Percentiles rank a stretch among this genome's conserved stretches.
Conservation (phyloP, 2,113 vertebrate genomes). For the Tinamus guttatus region DNA sequence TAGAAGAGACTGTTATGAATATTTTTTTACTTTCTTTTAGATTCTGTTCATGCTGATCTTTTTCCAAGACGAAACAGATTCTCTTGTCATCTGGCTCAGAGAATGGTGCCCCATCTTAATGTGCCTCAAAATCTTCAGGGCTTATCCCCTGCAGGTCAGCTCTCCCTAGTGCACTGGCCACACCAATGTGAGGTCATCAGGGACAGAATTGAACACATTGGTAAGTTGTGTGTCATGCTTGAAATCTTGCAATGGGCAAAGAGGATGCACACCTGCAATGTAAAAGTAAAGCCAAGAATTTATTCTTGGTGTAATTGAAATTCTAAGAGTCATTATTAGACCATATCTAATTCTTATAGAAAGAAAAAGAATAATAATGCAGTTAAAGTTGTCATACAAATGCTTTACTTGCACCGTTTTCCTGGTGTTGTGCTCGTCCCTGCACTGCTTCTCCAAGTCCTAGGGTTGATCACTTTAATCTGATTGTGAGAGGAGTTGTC, state of each 20-base stretch:
- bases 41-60: constrained; percentile 21
- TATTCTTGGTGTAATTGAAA: not conserved
- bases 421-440: not conserved
- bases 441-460: not conserved
- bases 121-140: constrained; percentile 73
- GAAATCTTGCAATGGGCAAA: not conserved
- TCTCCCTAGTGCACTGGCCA: constrained; percentile 76
- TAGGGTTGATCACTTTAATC: not conserved
- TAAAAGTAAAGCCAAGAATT: not conserved
- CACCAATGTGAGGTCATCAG: constrained; percentile 79
- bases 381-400: not conserved
- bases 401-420: not conserved
- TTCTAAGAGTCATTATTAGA: not conserved
- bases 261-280: not conserved
- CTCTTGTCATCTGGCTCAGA: constrained; percentile 66
- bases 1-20: not conserved
- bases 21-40: constrained; percentile 41
- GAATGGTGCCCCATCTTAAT: constrained; percentile 62
- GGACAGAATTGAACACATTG: constrained; percentile 78
- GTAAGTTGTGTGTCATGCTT: constrained; percentile 53
- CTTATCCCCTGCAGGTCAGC: constrained; percentile 37
- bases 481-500: not conserved
- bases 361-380: not conserved
- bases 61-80: constrained; percentile 76
- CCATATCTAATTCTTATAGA: not conserved